Evolutionary conservation across 2,888 invertebrate species (phyloP).

Genomic region (Eupelmus urozonus): DNA sequence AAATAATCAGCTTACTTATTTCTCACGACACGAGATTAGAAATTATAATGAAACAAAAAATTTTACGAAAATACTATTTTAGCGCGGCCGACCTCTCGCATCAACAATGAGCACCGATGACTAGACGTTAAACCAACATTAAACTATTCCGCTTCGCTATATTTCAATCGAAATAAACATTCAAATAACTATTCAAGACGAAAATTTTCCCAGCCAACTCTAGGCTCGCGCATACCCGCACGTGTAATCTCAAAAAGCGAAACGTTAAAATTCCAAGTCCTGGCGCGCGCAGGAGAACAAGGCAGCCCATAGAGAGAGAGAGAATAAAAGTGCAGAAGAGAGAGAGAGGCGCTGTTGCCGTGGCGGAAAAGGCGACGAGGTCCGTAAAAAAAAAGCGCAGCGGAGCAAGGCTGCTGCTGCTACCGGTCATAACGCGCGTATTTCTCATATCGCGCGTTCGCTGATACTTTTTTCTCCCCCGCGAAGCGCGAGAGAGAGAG

Average conservation of each 20-base stretch:
- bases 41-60: conserved; percentile 6
- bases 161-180: too few species aligned
- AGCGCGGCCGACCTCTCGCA: background rate
- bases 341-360: background rate
- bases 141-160: too few species aligned
- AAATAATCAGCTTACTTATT: background rate
- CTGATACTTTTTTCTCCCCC: conserved; percentile 68
- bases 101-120: too few species aligned
- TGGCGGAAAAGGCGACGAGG: conserved; percentile 49
- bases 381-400: conserved; percentile 61
- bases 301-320: background rate
- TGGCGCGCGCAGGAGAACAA: background rate
- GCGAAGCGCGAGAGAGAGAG: conserved; percentile 52
- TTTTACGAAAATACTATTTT: background rate
- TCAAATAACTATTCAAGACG: too few species aligned
- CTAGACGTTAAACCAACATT: background rate
- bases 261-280: background rate
- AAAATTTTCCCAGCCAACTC: background rate
- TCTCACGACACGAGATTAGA: conserved; percentile 10
- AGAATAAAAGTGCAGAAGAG: background rate
- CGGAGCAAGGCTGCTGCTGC: conserved; percentile 63
- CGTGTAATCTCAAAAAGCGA: background rate
- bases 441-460: conserved; percentile 74
- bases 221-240: background rate
- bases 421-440: conserved; percentile 72